A percentile compares a stretch with the other conserved stretches of the same genome.
These are phyloP conservation scores for Craseonycteris thonglongyai DNA, from an alignment of 2,113 vertebrate genomes.

Conservation along the genomic window DNA sequence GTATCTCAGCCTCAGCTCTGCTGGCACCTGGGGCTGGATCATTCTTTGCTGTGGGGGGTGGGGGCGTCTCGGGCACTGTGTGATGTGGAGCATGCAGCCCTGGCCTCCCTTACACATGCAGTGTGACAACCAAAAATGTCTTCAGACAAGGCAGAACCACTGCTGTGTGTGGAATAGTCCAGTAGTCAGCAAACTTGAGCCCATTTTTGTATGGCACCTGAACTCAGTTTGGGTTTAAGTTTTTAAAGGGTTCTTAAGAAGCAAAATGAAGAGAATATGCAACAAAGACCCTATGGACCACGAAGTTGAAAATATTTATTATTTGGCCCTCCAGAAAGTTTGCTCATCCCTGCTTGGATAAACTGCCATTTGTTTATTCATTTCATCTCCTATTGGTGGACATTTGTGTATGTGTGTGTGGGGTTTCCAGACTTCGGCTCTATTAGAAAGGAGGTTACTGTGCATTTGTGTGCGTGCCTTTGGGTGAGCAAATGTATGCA, in stretches of 20 bases:
- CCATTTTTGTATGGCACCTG: neutral
- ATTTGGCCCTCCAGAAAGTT: neutral
- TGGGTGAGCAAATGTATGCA: neutral
- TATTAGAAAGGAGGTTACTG: neutral
- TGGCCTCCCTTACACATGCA: neutral
- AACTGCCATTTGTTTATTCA: neutral
- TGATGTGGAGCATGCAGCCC: neutral
- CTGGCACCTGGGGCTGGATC: neutral
- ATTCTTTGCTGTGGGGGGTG: neutral
- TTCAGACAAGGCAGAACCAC: too few species aligned
- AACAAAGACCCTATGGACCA: neutral
- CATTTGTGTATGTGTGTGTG: too few species aligned
- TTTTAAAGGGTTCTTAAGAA: neutral
- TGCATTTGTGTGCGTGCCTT: fast-evolving
- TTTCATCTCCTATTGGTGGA: neutral
- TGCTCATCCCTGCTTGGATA: neutral
- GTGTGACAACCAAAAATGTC: neutral
- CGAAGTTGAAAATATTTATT: neutral
- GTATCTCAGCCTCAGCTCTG: neutral
- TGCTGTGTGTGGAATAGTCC: too few species aligned
- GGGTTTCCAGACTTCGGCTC: neutral
- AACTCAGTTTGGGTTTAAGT: neutral
- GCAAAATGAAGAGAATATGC: neutral
- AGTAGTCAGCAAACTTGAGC: neutral
- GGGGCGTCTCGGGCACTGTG: too few species aligned